phyloP scores from a whole-genome alignment of 2,888 invertebrate genomes.

The Merodon equestris region DNA sequence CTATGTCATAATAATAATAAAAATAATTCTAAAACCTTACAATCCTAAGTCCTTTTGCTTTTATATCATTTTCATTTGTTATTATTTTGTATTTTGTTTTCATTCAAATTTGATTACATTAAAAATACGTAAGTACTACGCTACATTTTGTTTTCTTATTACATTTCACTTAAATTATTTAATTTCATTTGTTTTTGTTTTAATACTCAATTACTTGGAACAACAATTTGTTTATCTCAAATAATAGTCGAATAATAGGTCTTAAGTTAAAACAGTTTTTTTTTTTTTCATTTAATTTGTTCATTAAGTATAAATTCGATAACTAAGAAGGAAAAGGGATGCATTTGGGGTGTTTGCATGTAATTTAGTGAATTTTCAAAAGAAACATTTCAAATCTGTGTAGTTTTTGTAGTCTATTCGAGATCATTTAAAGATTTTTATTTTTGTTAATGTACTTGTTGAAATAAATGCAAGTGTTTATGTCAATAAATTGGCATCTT shows the following conservation, averaged over 20 bases:
- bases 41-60: slow-evolving; percentile 32
- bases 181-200: slow-evolving; percentile 22
- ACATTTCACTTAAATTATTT: not conserved
- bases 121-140: slow-evolving; percentile 58
- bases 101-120: slow-evolving; percentile 51
- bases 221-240: slow-evolving; percentile 26
- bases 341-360: slow-evolving; percentile 28
- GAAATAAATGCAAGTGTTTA: slow-evolving; percentile 38
- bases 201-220: slow-evolving; percentile 30
- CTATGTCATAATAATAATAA: slow-evolving; percentile 45
- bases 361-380: slow-evolving; percentile 1
- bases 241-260: slow-evolving; percentile 28
- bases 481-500: slow-evolving; percentile 1
- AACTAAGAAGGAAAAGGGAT: slow-evolving; percentile 55
- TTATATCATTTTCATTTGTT: not conserved
- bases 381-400: slow-evolving; percentile 5
- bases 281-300: slow-evolving; percentile 1
- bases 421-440: slow-evolving; percentile 46
- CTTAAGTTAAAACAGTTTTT: slow-evolving; percentile 1
- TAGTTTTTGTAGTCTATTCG: slow-evolving; percentile 25
- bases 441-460: slow-evolving; percentile 3
- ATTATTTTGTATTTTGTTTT: slow-evolving; percentile 13
- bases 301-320: slow-evolving; percentile 19
- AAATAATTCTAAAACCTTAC: slow-evolving; percentile 56
- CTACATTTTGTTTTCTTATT: slow-evolving; percentile 42